phyloP scores from a whole-genome alignment of 2,113 vertebrate species.

The Gobiocypris rarus region DNA sequence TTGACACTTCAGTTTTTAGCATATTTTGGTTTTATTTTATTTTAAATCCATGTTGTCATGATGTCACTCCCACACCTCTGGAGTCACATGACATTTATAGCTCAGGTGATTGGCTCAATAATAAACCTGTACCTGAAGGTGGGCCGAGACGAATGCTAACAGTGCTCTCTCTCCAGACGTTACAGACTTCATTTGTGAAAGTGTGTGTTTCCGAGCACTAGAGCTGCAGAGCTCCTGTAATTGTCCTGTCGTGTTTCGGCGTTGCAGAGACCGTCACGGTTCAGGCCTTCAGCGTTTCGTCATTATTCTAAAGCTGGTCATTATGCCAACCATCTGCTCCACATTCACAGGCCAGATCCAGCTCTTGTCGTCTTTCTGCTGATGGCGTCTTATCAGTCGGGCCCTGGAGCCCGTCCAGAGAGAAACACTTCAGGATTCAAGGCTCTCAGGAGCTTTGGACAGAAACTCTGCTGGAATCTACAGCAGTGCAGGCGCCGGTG shows the following conservation, averaged over 20 bases:
- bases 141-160: neutral
- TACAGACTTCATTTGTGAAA: neutral
- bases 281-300: constrained; percentile 36
- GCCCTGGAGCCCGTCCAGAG: constrained; percentile 49
- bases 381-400: constrained; percentile 56
- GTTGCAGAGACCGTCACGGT: neutral
- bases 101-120: neutral
- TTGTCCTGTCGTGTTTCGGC: constrained; percentile 8
- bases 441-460: constrained; percentile 35
- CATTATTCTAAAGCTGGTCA: constrained; percentile 54
- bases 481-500: neutral
- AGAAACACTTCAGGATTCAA: constrained; percentile 39
- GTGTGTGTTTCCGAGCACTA: neutral
- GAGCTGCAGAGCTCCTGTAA: neutral
- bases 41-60: too few species aligned
- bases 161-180: neutral
- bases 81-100: neutral
- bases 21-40: too few species aligned
- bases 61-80: too few species aligned
- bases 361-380: constrained; percentile 57
- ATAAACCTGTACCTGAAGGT: neutral
- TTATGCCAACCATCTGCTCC: constrained; percentile 62
- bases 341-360: constrained; percentile 49
- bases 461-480: constrained; percentile 6
- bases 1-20: too few species aligned